Evolutionary conservation across 2,888 invertebrate species (phyloP), one percentile per base, ranked within the genome.

Genomic region (Brachynemurus nebulosus): DNA sequence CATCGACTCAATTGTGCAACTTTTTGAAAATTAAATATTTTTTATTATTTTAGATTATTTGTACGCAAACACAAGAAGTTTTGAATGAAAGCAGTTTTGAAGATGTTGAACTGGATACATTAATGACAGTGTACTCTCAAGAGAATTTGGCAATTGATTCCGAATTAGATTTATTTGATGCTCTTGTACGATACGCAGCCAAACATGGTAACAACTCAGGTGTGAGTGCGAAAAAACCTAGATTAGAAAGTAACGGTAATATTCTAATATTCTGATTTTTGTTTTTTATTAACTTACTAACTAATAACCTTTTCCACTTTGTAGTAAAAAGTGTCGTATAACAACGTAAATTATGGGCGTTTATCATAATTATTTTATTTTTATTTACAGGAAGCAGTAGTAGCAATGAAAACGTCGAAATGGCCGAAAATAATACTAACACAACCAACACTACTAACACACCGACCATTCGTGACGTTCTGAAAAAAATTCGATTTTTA

Each of bases 401-500:
- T n/a, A n/a, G n/a, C n/a, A n/a, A n/a, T n/a, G n/a, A n/a, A n/a
- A n/a, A n/a, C n/a, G n/a, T n/a, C n/a, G n/a, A n/a, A n/a, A n/a
- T n/a, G n/a, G n/a, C n/a, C n/a, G n/a, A n/a, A n/a, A n/a, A n/a
- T n/a, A 30, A 30, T 11, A n/a, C 30, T 12, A 4, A 9, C 18
- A n/a, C 18, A 19, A 37, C 3, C 16, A 36, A 18, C 7, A 12
- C 16, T 1, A 9, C 17, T 7, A 7, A 6, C 7, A 17, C 17
- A 47, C 61, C 61, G 17, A 67, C 72, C 14, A 66, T 80, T 45
- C 68, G 81, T 2, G 74, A 77, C 53, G 80, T 80, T 0, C 68
- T 86, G 1, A 77, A 76, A 57, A 83, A 86, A 63, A 79, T 89
- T 47, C 72, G 86, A 18, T 88, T 88, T 63, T 68, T 88, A 9